Base-by-base conservation (phyloP, 2,888 invertebrate species). In the Erpobdella octoculata region DNA sequence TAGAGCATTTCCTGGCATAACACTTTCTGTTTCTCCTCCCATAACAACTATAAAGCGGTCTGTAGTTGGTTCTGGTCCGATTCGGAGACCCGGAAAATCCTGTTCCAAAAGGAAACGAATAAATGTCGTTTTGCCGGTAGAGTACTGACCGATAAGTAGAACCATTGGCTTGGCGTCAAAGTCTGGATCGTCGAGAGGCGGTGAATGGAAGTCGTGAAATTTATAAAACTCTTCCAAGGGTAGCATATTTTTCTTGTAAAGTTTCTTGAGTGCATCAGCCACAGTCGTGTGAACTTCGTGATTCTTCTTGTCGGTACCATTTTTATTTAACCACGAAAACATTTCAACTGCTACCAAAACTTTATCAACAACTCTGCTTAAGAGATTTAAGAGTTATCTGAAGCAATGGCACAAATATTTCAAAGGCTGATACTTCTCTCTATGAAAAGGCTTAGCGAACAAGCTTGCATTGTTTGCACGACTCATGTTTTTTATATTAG, bases 131-230 rank as follows among this genome's bases (percentile, higher is more conserved):
- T 97, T 97, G 79, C 97, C 97, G 61, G 96, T 97, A 0, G 96
- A 96, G 84, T 97, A 97, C 82, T 97, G 97, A 0, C 97, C 97
- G 41, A 97, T 94, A 37, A 97, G 86, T 74, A 97, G 85, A 77
- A 97, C 94, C 95, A 97, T 95, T 0, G 97, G 97, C 81, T 95
- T 95, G 0, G 96, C 95, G 85, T 95, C 94, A 82, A 98, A 97
- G 84, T 98, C 97, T 0, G 96, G 91, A 82, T 97, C 96, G 82
- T 83, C 83, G 25, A 85, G 78, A 38, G 78, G 79, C 25, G 85
- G 84, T 38, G 83, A 83, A 76, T 84, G 83, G 77, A 84, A 84
- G 72, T 83, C 81, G 74, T 83, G 82, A 76, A 82, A 84, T 76
- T 78, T 80, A 78, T 83, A 83, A n/a, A 78, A 75, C 74, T 83